Conservation (phyloP, 2,888 invertebrate species). For the Rhynchonema sp. region DNA sequence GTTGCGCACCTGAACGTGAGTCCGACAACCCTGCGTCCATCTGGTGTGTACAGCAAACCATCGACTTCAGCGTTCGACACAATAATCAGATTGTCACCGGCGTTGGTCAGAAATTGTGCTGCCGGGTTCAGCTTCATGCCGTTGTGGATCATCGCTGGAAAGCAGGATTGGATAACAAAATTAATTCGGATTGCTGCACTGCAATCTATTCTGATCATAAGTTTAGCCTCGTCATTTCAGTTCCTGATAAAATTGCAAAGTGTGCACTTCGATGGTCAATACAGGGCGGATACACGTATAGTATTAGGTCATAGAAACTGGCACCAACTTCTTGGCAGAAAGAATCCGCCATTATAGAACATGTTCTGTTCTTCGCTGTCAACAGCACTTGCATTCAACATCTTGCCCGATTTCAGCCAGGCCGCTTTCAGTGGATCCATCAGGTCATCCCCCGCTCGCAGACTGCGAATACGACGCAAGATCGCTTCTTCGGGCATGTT, state of each 20-base stretch:
- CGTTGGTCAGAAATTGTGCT: conserved; percentile 3
- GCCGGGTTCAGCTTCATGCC: conserved; percentile 9
- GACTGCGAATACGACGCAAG: neutral
- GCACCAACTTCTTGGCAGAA: conserved; percentile 9
- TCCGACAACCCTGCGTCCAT: conserved; percentile 1
- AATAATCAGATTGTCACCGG: conserved; percentile 4
- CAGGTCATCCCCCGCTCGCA: neutral
- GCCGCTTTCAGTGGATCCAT: conserved; percentile 6
- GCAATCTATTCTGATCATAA: too few species aligned
- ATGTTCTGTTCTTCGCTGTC: conserved; percentile 5
- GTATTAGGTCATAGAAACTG: too few species aligned
- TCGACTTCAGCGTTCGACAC: conserved; percentile 4
- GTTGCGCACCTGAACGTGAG: neutral
- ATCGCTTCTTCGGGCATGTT: neutral
- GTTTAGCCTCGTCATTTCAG: too few species aligned
- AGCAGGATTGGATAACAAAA: neutral
- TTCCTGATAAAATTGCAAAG: too few species aligned
- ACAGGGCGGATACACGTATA: too few species aligned
- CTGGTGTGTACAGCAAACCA: conserved; percentile 1
- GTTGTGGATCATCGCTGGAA: conserved; percentile 6
- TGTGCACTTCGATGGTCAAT: too few species aligned
- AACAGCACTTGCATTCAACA: neutral
- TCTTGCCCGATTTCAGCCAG: conserved; percentile 6
- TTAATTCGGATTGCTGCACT: too few species aligned
- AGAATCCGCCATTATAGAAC: conserved; percentile 8